A percentile compares a stretch with the other conserved stretches of the same genome.
phyloP scores from a whole-genome alignment of 2,888 invertebrate species.

The Lycia hirtaria region DNA sequence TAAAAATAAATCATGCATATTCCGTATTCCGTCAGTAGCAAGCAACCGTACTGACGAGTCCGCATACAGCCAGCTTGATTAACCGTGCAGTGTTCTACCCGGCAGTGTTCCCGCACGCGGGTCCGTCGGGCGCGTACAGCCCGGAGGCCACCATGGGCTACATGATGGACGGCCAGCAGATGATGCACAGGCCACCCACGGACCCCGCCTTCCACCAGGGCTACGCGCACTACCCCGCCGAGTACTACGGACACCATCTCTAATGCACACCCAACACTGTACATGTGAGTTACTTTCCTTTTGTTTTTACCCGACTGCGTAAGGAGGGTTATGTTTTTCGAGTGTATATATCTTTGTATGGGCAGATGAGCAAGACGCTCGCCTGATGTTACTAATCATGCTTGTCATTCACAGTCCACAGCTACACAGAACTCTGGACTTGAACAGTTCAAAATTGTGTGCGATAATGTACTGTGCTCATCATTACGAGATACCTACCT shows the following conservation, averaged over 20 bases:
- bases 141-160: slow-evolving; percentile 98
- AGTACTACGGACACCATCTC: slow-evolving; percentile 98
- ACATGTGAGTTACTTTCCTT: slow-evolving; percentile 71
- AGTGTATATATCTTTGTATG: background rate
- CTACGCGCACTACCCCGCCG: slow-evolving; percentile 95
- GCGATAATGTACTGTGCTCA: too few relatives aligned
- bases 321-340: background rate
- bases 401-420: too few relatives aligned
- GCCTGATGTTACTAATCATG: too few relatives aligned
- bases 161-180: slow-evolving; percentile 99
- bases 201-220: slow-evolving; percentile 97
- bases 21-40: too few relatives aligned
- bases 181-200: slow-evolving; percentile 98
- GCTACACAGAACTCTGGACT: too few relatives aligned
- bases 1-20: too few relatives aligned
- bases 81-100: slow-evolving; percentile 82
- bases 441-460: too few relatives aligned
- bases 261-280: slow-evolving; percentile 84
- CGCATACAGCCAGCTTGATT: slow-evolving; percentile 69
- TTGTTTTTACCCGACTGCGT: background rate
- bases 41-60: too few relatives aligned
- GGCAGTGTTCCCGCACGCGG: slow-evolving; percentile 96
- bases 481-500: too few relatives aligned
- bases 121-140: slow-evolving; percentile 97
- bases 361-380: too few relatives aligned